phyloP scores from a whole-genome alignment of 2,888 invertebrate species.

The Philereme vetulata region DNA sequence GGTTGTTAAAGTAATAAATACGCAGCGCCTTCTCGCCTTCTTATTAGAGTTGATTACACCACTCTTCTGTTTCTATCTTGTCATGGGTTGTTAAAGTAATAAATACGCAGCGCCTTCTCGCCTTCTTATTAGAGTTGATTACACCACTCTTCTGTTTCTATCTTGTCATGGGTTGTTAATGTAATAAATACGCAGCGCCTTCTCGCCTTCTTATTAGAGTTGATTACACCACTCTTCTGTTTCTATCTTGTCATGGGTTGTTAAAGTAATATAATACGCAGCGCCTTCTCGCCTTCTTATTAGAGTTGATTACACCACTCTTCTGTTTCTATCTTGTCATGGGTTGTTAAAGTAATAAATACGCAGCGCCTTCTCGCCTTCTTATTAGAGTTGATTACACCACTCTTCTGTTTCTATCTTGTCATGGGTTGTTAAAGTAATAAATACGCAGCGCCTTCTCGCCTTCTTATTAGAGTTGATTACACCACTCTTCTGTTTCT shows the following conservation, averaged over 20 bases:
- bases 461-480: constrained; percentile 77
- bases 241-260: constrained; percentile 75
- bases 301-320: constrained; percentile 76
- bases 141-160: constrained; percentile 74
- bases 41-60: constrained; percentile 77
- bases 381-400: constrained; percentile 76
- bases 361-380: constrained; percentile 75
- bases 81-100: constrained; percentile 72
- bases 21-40: constrained; percentile 75
- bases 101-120: constrained; percentile 72
- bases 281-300: constrained; percentile 77
- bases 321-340: constrained; percentile 74
- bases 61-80: constrained; percentile 75
- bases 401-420: constrained; percentile 75
- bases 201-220: constrained; percentile 78
- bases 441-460: constrained; percentile 72
- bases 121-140: constrained; percentile 78
- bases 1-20: constrained; percentile 71
- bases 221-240: constrained; percentile 75
- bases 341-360: constrained; percentile 70
- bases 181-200: constrained; percentile 69
- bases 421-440: constrained; percentile 73
- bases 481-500: constrained; percentile 74
- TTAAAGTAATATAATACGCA: constrained; percentile 70
- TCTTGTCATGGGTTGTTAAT: constrained; percentile 73